Evolutionary conservation across 2,113 vertebrate species (phyloP), one percentile per base, ranked within the genome.

Genomic region (Chaetodon trifascialis): DNA sequence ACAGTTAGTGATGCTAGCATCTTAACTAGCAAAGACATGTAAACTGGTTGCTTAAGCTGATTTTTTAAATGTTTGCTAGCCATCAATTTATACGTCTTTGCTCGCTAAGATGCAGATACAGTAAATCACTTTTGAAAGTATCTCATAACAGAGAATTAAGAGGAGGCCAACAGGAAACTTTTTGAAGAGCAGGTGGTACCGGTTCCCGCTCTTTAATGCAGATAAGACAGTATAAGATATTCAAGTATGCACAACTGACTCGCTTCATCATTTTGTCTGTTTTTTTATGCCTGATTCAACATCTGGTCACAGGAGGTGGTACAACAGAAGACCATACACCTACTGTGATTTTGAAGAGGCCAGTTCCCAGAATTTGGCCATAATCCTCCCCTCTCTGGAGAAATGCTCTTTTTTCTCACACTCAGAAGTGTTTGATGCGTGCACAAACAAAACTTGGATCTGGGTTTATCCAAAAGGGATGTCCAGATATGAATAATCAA

Each of bases 301-400:
- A 92, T 86, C 89, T 91, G 90, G 84, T 88, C 84, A 76, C 90
- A 91, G 92, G 47, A 82, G 90, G 86, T 47, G 87, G 82, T 46
- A 10, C 64, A 67, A 77, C 36, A 76, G 60, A 66, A 73, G 36
- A 77, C 64, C 10, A 36, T 69, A 65, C 88, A 90, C 88, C 85
- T 85, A 79, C 88, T 92, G 88, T 85, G 84, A 87, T 88, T 83
- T 68, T 88, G 71, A 85, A 84, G 56, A 36, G 19, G 63, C 58
- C 16, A 72, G 56, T 85, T 88, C 80, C 54, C 62, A 85, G 58
- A 89, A 58, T 23, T 38, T 36, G 76, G 73, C 68, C 46, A 11
- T 59, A 21, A 19, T 44, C 40, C 23, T 59, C 30, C 14, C 11
- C 55, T 68, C 58, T 23, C 65, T 42, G 23, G 59, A 82, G 74